Conservation (phyloP, 2,113 vertebrate genomes). For the Hypocryptadius cinnamomeus region DNA sequence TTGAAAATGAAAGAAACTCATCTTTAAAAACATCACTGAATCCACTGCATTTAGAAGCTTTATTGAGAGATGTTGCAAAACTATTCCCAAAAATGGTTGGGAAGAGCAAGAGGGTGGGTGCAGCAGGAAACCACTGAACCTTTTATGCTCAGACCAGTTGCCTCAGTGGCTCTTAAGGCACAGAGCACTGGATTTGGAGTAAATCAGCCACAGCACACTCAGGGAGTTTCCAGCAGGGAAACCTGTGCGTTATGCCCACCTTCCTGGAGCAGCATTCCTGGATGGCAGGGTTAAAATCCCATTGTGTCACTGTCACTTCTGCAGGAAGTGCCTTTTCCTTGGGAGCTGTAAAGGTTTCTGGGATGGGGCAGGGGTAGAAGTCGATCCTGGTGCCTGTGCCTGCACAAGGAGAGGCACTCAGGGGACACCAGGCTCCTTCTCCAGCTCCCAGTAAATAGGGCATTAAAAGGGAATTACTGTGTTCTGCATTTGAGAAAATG, state of each 20-base stretch:
- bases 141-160: not conserved
- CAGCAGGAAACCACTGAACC: not conserved
- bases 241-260: not conserved
- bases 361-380: not conserved
- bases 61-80: not conserved
- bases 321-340: not conserved
- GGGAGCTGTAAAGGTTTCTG: not conserved
- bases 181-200: not conserved
- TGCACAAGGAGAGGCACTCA: not conserved
- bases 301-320: not conserved
- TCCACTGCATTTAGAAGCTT: not conserved
- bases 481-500: not conserved
- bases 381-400: not conserved
- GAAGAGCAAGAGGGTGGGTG: not conserved
- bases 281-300: not conserved
- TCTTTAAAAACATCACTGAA: not conserved
- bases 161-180: not conserved
- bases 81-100: not conserved
- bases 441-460: not conserved
- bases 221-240: fast-evolving
- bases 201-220: not conserved
- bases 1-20: not conserved
- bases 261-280: not conserved
- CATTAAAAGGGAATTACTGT: not conserved
- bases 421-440: not conserved